Evolutionary conservation across 2,797 vertebrate genomes (phyloP).

Genomic region (Trematomus bernacchii): DNA sequence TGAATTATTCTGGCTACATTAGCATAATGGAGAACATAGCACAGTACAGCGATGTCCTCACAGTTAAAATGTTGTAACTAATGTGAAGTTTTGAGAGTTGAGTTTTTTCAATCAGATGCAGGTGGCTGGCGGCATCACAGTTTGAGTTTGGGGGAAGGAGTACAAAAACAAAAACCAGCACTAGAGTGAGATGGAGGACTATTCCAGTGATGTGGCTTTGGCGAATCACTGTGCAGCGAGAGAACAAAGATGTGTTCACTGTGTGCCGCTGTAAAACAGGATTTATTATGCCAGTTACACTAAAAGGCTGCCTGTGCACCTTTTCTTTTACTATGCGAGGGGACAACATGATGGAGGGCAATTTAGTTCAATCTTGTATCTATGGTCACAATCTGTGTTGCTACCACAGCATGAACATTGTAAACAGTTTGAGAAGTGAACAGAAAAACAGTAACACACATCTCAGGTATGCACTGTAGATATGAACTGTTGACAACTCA

Average conservation of each 20-base stretch:
- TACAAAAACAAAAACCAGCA: background rate
- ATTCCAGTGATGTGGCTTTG: conserved; percentile 44
- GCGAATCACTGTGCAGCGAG: conserved; percentile 43
- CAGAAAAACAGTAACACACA: conserved; percentile 3
- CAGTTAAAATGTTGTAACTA: conserved; percentile 33
- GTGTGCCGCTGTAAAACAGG: conserved; percentile 46
- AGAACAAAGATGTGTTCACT: conserved; percentile 58
- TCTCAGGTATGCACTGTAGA: conserved; percentile 40
- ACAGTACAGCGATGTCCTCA: background rate
- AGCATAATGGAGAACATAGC: background rate
- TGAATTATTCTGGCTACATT: background rate
- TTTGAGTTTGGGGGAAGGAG: conserved; percentile 38
- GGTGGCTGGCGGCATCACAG: conserved; percentile 51
- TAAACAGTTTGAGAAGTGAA: conserved; percentile 1
- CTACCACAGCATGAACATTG: conserved; percentile 6
- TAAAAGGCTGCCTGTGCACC: conserved; percentile 25
- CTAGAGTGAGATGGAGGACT: conserved; percentile 40
- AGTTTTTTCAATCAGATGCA: conserved; percentile 68
- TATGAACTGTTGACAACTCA: conserved; percentile 68
- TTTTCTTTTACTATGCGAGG: conserved; percentile 16
- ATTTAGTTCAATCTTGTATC: conserved; percentile 8
- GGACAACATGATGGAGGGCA: conserved; percentile 50
- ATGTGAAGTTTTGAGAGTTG: conserved; percentile 70
- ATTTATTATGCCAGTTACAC: conserved; percentile 43
- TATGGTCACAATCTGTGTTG: conserved; percentile 10